Percentiles rank a stretch among this genome's conserved stretches.
Evolutionary conservation across 2,113 vertebrate species (phyloP).

Genomic region (Callopanchax toddi): DNA sequence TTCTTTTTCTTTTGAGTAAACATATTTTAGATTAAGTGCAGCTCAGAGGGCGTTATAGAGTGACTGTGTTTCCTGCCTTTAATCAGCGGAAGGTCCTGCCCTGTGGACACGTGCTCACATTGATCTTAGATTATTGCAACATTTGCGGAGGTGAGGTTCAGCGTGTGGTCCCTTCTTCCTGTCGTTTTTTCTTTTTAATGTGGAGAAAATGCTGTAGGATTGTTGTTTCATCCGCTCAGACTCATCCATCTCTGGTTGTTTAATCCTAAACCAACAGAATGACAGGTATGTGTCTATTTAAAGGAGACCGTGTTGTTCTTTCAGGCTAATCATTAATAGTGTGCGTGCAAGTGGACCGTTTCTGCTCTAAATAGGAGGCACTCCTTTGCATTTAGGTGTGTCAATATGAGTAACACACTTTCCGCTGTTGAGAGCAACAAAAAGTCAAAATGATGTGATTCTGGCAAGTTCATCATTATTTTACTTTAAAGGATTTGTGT

Average conservation of each 20-base stretch:
- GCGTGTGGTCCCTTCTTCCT: conserved; percentile 15
- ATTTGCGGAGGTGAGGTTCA: conserved; percentile 51
- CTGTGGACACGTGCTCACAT: conserved; percentile 52
- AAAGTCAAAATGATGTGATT: conserved; percentile 55
- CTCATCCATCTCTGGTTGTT: not conserved
- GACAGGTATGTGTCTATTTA: conserved; percentile 55
- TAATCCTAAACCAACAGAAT: conserved; percentile 41
- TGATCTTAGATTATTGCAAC: conserved; percentile 58
- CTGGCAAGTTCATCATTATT: conserved; percentile 3
- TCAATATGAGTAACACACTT: conserved; percentile 57
- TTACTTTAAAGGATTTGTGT: conserved; percentile 6
- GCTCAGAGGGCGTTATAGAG: conserved; percentile 8
- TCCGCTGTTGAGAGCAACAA: conserved; percentile 46
- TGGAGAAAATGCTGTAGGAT: conserved; percentile 14
- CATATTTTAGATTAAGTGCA: conserved; percentile 29
- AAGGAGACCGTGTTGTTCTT: conserved; percentile 17
- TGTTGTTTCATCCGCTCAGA: conserved; percentile 1
- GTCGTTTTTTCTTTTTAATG: not conserved
- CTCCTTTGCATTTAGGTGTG: conserved; percentile 67
- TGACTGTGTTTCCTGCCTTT: conserved; percentile 53
- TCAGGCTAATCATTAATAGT: conserved; percentile 56
- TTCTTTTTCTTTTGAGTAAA: conserved; percentile 43
- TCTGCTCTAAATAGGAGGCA: conserved; percentile 53
- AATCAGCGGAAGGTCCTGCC: conserved; percentile 49
- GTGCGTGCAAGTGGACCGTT: conserved; percentile 27